These are phyloP conservation scores for Pandemis cinnamomeana DNA, from an alignment of 2,888 invertebrate genomes.

Conservation along the genomic window DNA sequence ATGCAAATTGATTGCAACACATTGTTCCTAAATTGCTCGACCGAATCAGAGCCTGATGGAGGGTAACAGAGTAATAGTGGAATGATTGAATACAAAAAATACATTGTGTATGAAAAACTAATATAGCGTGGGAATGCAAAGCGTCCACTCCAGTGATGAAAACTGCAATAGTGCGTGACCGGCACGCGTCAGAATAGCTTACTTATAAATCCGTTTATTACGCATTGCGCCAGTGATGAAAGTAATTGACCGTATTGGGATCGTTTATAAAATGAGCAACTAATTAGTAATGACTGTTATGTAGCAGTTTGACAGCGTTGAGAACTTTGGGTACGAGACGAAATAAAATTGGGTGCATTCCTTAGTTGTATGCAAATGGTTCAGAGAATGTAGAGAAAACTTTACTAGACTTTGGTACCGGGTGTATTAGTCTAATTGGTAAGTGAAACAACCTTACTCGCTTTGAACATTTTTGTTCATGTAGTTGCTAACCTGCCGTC, in stretches of 20 bases:
- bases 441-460: too few relatives aligned
- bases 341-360: not conserved
- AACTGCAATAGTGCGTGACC: not conserved
- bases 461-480: too few relatives aligned
- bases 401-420: not conserved
- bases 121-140: not conserved
- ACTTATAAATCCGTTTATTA: not conserved
- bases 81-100: too few relatives aligned
- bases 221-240: not conserved
- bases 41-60: not conserved
- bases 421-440: too few relatives aligned
- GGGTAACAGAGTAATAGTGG: not conserved
- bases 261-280: not conserved
- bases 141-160: not conserved
- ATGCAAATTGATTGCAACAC: slow-evolving; percentile 24
- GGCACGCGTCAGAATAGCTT: not conserved
- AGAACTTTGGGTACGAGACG: not conserved
- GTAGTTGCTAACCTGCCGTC: too few relatives aligned
- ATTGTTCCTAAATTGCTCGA: slow-evolving; percentile 7
- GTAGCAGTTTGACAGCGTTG: not conserved
- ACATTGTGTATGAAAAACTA: not conserved
- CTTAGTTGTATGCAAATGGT: too few relatives aligned
- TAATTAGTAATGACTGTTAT: not conserved
- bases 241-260: not conserved
- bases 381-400: not conserved